A percentile compares a stretch with the other conserved stretches of the same genome.
These are phyloP conservation scores for Lepus europaeus DNA, from an alignment of 2,113 vertebrate species.

Conservation along the genomic window DNA sequence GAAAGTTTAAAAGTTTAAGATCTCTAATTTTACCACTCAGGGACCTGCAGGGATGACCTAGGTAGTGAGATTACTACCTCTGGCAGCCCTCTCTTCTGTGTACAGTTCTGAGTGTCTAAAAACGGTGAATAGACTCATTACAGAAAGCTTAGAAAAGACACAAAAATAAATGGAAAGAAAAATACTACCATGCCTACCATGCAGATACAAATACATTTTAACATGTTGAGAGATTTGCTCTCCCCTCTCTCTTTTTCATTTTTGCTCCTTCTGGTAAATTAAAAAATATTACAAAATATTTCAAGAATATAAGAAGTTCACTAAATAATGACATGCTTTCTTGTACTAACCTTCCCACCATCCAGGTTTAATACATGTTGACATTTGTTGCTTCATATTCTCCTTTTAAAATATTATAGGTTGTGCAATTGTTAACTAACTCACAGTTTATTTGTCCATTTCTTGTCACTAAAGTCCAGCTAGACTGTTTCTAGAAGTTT, in stretches of 20 bases:
- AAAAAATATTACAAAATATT: not conserved
- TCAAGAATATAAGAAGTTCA: not conserved
- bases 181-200: not conserved
- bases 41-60: not conserved
- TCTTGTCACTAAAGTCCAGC: not conserved
- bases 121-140: not conserved
- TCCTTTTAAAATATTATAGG: not conserved
- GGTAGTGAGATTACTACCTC: not conserved
- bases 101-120: not conserved
- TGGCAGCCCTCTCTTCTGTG: not conserved
- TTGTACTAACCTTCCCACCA: not conserved
- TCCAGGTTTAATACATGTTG: not conserved
- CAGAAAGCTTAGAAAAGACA: not conserved
- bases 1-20: not conserved
- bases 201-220: not conserved
- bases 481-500: not conserved
- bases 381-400: not conserved
- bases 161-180: not conserved
- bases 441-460: not conserved
- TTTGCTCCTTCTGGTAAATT: not conserved
- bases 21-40: slow-evolving; percentile 14
- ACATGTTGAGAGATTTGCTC: not conserved
- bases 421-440: not conserved
- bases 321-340: not conserved
- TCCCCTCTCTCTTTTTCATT: not conserved